Conservation (phyloP, 1,140 invertebrate genomes). For the Belonocnema kinseyi region DNA sequence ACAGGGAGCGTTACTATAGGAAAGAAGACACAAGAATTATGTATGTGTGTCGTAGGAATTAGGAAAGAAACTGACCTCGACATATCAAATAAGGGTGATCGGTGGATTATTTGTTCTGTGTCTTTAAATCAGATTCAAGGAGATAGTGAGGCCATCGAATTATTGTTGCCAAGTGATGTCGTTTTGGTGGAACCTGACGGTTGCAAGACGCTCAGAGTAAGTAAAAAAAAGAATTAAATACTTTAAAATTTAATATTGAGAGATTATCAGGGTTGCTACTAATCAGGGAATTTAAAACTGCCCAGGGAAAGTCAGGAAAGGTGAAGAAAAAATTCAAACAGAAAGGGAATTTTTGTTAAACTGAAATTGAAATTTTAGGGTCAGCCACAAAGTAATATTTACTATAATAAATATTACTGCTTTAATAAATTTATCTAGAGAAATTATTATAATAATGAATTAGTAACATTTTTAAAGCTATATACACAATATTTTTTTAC, state of each 20-base stretch:
- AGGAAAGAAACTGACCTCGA: slow-evolving; percentile 61
- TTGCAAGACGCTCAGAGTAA: slow-evolving; percentile 60
- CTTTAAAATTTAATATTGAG: background rate
- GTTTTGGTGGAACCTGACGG: slow-evolving; percentile 65
- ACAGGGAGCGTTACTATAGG: slow-evolving; percentile 56
- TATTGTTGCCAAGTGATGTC: slow-evolving; percentile 58
- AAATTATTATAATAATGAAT: no score
- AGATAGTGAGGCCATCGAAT: slow-evolving; percentile 56
- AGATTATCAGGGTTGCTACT: no score
- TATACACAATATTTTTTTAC: no score
- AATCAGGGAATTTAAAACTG: no score
- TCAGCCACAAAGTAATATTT: no score
- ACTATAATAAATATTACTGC: no score
- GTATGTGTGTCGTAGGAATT: slow-evolving; percentile 64
- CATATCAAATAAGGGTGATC: slow-evolving; percentile 64
- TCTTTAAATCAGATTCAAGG: slow-evolving; percentile 59
- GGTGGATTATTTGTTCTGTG: slow-evolving; percentile 65
- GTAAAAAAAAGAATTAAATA: background rate
- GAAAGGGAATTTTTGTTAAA: no score
- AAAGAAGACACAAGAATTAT: slow-evolving; percentile 60
- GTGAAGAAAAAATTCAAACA: no score
- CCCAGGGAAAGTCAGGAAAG: no score
- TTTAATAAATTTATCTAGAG: no score
- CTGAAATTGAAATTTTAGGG: no score
- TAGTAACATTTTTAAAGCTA: no score